Percentiles rank a stretch among this genome's conserved stretches.
Evolutionary conservation across 1,140 invertebrate species (phyloP).

Genomic region (Nylanderia fulva): DNA sequence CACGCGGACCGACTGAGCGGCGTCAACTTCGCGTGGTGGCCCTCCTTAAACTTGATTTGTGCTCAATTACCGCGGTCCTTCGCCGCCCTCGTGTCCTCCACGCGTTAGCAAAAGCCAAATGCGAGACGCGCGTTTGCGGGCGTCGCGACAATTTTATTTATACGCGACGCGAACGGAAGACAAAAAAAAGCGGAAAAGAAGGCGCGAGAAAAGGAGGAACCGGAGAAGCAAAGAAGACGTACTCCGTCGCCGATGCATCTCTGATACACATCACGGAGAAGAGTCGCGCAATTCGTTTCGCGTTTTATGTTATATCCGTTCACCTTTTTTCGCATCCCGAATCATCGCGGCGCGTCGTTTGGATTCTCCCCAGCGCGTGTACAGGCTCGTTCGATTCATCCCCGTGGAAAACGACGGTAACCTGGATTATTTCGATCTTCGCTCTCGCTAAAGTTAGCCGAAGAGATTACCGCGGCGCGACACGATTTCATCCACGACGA

Average conservation of each 20-base stretch:
- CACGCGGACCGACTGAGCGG: not conserved
- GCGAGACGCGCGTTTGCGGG: slow-evolving; percentile 32
- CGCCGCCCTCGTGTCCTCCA: not conserved
- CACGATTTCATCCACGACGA: slow-evolving; percentile 45
- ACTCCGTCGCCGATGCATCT: slow-evolving; percentile 22
- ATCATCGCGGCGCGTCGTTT: too few species aligned
- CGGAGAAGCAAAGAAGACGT: slow-evolving; percentile 45
- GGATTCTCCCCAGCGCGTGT: not conserved
- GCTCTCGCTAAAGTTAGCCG: slow-evolving; percentile 77
- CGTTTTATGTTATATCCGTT: slow-evolving; percentile 79
- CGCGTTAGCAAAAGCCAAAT: slow-evolving; percentile 66
- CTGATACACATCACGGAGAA: slow-evolving; percentile 19
- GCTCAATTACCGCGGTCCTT: slow-evolving; percentile 83
- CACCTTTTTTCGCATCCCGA: slow-evolving; percentile 24
- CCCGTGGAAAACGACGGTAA: slow-evolving; percentile 55
- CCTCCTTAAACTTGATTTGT: slow-evolving; percentile 84
- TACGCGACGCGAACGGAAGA: slow-evolving; percentile 76
- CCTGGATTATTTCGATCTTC: slow-evolving; percentile 82
- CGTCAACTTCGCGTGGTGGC: slow-evolving; percentile 51
- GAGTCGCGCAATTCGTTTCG: slow-evolving; percentile 81
- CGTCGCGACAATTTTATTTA: slow-evolving; percentile 85
- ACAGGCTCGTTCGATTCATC: slow-evolving; percentile 68
- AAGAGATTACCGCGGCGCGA: slow-evolving; percentile 71
- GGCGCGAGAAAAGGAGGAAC: slow-evolving; percentile 39
- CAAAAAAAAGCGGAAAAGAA: slow-evolving; percentile 9